Percentiles rank a stretch among this genome's conserved stretches.
Evolutionary conservation across 2,888 invertebrate genomes (phyloP).

Genomic region (Girardia tigrina): DNA sequence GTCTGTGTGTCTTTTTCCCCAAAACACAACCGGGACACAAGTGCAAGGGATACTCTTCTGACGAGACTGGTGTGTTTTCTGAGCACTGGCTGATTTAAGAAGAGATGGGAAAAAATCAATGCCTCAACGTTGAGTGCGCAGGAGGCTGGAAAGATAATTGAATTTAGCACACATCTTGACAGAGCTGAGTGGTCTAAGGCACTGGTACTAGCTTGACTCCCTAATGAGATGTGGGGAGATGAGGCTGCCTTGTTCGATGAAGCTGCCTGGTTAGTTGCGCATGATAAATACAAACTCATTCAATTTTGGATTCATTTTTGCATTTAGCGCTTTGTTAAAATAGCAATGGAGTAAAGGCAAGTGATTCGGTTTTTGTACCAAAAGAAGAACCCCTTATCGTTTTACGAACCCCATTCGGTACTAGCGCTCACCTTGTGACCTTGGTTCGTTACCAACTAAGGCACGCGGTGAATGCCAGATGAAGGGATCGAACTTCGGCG

Average conservation of each 20-base stretch:
- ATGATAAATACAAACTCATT: conserved; percentile 23
- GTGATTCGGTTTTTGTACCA: not conserved
- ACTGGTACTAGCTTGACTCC: conserved; percentile 23
- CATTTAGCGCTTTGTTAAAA: not conserved
- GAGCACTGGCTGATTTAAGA: conserved; percentile 6
- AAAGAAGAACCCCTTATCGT: not conserved
- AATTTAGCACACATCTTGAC: conserved; percentile 23
- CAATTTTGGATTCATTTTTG: conserved; percentile 23
- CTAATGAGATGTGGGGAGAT: conserved; percentile 23
- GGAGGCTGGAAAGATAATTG: conserved; percentile 14
- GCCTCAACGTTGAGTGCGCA: conserved; percentile 20
- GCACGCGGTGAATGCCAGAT: conserved; percentile 23
- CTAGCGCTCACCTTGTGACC: conserved; percentile 23
- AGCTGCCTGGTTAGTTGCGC: conserved; percentile 15
- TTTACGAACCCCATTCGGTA: not conserved
- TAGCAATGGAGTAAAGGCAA: not conserved
- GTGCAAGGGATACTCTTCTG: not conserved
- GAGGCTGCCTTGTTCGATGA: conserved; percentile 23
- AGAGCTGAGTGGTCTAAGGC: conserved; percentile 23
- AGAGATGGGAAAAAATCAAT: not conserved
- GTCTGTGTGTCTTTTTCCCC: not conserved
- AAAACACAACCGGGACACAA: not conserved
- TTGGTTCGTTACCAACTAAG: not conserved
- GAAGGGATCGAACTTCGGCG: not conserved
- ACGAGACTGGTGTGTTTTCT: not conserved